Percentiles rank a stretch among this genome's conserved stretches.
Conservation (phyloP, 2,113 vertebrate species). For the Syngnathoides biaculeatus region DNA sequence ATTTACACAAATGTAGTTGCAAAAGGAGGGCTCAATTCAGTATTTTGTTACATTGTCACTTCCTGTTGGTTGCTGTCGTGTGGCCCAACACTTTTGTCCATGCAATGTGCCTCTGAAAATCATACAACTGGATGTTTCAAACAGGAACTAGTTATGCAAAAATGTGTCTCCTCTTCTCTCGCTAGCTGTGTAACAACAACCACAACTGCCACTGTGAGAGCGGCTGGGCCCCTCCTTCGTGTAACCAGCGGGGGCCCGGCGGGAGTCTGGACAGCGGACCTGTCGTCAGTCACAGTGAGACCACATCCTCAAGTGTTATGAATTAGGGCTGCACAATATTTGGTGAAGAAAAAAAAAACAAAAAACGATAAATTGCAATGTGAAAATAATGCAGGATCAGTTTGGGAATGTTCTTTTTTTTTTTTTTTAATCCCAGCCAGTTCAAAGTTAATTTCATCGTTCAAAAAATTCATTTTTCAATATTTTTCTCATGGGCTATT, state of each 20-base stretch:
- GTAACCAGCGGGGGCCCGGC: slow-evolving; percentile 77
- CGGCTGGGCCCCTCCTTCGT: slow-evolving; percentile 89
- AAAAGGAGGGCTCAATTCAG: no score
- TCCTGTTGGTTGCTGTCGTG: not conserved
- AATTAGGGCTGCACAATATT: no score
- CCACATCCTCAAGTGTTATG: not conserved
- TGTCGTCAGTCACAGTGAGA: slow-evolving; percentile 64
- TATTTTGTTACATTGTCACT: not conserved
- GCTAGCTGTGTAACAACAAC: slow-evolving; percentile 94
- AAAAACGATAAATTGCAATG: no score
- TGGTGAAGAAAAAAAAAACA: no score
- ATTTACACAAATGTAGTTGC: no score
- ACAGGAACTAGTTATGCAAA: not conserved
- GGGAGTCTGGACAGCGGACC: slow-evolving; percentile 94
- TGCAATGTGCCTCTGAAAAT: no score
- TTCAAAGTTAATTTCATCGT: no score
- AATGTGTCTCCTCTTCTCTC: not conserved
- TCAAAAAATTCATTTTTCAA: no score
- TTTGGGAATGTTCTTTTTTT: no score
- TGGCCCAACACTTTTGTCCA: not conserved
- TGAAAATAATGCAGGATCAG: no score
- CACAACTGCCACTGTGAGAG: slow-evolving; percentile 88
- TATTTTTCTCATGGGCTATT: no score
- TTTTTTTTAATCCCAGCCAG: no score
- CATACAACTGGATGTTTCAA: not conserved